These are phyloP conservation scores for Rallus crepitans DNA, from an alignment of 2,797 vertebrate species.

Conservation along the genomic window DNA sequence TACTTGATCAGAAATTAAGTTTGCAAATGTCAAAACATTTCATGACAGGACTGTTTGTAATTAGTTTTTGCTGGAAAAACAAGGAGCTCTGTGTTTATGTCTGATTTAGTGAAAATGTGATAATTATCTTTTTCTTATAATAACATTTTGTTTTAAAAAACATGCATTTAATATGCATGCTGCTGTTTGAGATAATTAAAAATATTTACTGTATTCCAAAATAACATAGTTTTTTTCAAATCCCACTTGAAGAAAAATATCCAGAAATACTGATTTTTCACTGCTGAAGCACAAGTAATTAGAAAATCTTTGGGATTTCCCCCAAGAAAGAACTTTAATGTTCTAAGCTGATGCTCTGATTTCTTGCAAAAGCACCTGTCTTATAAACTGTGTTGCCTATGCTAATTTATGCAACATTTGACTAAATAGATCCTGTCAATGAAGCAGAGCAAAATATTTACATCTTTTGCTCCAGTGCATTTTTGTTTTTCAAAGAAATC, in stretches of 20 bases:
- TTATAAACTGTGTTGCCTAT: background rate
- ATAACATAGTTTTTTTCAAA: background rate
- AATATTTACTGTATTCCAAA: background rate
- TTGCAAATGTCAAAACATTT: background rate
- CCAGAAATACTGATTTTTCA: background rate
- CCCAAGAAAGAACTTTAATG: background rate
- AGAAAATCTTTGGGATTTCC: background rate
- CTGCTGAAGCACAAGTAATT: background rate
- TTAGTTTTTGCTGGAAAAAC: background rate
- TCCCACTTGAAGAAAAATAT: background rate
- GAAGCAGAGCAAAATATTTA: constrained; percentile 5
- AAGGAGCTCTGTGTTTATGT: background rate
- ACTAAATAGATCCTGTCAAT: constrained; percentile 8
- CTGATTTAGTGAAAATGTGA: background rate
- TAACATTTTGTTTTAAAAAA: background rate
- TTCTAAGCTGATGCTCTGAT: background rate
- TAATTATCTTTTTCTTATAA: background rate
- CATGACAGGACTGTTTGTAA: background rate
- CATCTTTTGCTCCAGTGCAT: background rate
- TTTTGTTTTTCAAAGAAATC: background rate
- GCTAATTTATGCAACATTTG: constrained; percentile 17
- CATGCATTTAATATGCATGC: background rate
- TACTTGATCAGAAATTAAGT: background rate
- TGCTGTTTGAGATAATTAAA: background rate
- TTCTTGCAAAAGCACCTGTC: constrained; percentile 5